These are phyloP conservation scores for Bombus soroeensis DNA, from an alignment of 1,140 invertebrate species.

Conservation along the genomic window DNA sequence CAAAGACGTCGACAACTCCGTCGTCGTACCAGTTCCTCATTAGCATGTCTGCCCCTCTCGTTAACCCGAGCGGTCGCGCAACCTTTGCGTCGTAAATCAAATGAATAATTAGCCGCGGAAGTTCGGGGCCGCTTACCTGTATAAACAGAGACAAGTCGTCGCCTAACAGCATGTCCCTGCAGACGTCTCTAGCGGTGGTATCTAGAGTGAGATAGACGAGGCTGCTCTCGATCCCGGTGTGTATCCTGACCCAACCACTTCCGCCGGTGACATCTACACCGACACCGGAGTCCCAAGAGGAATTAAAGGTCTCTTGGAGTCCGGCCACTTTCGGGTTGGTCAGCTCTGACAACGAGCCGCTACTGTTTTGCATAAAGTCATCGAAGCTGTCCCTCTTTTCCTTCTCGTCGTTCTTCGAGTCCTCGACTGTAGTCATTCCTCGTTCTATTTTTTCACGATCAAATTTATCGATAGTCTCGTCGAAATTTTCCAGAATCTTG, in stretches of 20 bases:
- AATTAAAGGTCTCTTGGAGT: conserved; percentile 73
- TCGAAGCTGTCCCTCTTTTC: conserved; percentile 68
- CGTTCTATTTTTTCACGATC: conserved; percentile 56
- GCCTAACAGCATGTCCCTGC: conserved; percentile 84
- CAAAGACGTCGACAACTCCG: neutral
- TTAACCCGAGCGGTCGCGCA: conserved; percentile 3
- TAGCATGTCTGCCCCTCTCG: conserved; percentile 11
- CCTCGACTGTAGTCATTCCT: neutral
- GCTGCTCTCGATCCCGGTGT: conserved; percentile 84
- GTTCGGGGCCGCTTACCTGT: conserved; percentile 80
- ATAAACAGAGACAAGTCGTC: conserved; percentile 85
- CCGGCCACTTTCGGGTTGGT: conserved; percentile 52
- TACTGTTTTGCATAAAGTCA: conserved; percentile 74
- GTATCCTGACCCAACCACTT: conserved; percentile 85
- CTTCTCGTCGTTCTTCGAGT: conserved; percentile 9
- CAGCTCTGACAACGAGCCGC: conserved; percentile 58
- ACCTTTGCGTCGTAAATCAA: conserved; percentile 44
- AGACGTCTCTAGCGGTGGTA: conserved; percentile 85
- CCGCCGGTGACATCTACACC: conserved; percentile 75
- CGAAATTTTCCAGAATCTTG: conserved; percentile 75
- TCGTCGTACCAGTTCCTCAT: neutral
- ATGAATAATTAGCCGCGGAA: conserved; percentile 58
- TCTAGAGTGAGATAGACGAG: conserved; percentile 85
- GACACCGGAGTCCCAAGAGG: conserved; percentile 80
- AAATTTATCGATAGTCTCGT: conserved; percentile 77